Percentiles rank a stretch among this genome's conserved stretches.
Evolutionary conservation across 92 coral and sea anemone genomes (phyloP).

Genomic region (Zoanthus solanderi): DNA sequence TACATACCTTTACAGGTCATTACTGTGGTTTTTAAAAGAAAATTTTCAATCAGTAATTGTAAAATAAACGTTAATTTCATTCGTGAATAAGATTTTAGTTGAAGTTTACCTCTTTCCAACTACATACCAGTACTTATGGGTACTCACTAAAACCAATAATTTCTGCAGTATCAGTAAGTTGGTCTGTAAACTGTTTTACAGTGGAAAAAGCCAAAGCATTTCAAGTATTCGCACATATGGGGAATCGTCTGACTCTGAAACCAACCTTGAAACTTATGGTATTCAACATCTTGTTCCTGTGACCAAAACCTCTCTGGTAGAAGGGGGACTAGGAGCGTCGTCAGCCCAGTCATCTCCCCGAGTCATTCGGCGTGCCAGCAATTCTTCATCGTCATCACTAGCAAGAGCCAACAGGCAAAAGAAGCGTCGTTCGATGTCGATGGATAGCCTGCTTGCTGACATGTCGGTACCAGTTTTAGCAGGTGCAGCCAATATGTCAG

Average conservation of each 20-base stretch:
- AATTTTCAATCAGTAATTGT: too few species aligned
- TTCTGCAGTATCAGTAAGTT: too few species aligned
- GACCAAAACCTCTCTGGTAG: conserved; percentile 19
- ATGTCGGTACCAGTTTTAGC: conserved; percentile 48
- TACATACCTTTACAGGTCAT: too few species aligned
- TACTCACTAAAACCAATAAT: too few species aligned
- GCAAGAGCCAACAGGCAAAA: conserved; percentile 29
- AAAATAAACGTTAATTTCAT: too few species aligned
- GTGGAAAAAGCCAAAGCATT: conserved; percentile 38
- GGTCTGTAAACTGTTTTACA: background rate
- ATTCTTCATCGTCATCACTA: conserved; percentile 53
- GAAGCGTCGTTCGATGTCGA: conserved; percentile 67
- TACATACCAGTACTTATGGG: too few species aligned
- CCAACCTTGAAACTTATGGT: conserved; percentile 5
- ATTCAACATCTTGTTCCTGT: background rate
- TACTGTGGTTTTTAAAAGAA: too few species aligned
- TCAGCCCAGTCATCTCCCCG: conserved; percentile 58
- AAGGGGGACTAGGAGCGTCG: conserved; percentile 50
- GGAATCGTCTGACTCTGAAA: conserved; percentile 79
- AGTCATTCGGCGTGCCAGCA: conserved; percentile 57
- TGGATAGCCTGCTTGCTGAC: conserved; percentile 66
- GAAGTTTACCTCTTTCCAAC: too few species aligned
- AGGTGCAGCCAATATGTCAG: conserved; percentile 71
- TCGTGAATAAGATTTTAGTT: too few species aligned
- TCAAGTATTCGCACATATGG: conserved; percentile 57